Conservation (phyloP, 2,113 vertebrate genomes). For the Cheirogaleus medius region DNA sequence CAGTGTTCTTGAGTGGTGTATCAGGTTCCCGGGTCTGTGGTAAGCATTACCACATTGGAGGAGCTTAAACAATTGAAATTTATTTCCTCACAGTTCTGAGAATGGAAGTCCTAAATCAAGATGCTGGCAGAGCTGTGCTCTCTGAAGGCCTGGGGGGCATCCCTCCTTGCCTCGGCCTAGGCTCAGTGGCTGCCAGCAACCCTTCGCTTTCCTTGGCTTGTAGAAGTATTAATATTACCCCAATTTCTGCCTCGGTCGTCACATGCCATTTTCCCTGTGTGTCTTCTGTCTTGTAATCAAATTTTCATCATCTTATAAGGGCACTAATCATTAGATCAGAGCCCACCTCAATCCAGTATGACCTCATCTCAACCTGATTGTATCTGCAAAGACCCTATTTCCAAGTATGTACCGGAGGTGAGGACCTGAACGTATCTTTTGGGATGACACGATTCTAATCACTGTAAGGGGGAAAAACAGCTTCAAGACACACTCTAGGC, state of each 20-base stretch:
- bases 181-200: neutral
- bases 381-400: neutral
- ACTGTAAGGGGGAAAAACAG: rapidly evolving
- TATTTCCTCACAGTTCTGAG: neutral
- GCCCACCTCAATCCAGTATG: neutral
- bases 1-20: neutral
- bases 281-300: neutral
- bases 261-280: neutral
- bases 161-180: neutral
- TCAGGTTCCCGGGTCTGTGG: neutral
- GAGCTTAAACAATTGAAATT: neutral
- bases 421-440: neutral
- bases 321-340: neutral
- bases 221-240: neutral
- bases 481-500: neutral
- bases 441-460: neutral
- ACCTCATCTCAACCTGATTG: neutral
- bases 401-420: neutral
- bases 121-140: no score
- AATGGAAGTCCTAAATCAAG: no score
- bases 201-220: neutral
- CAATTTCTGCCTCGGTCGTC: neutral
- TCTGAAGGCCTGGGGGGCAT: neutral
- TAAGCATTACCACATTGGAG: neutral
- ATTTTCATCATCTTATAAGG: neutral